These are phyloP conservation scores for Coenonympha arcania DNA, from an alignment of 2,888 invertebrate genomes.

Conservation along the genomic window DNA sequence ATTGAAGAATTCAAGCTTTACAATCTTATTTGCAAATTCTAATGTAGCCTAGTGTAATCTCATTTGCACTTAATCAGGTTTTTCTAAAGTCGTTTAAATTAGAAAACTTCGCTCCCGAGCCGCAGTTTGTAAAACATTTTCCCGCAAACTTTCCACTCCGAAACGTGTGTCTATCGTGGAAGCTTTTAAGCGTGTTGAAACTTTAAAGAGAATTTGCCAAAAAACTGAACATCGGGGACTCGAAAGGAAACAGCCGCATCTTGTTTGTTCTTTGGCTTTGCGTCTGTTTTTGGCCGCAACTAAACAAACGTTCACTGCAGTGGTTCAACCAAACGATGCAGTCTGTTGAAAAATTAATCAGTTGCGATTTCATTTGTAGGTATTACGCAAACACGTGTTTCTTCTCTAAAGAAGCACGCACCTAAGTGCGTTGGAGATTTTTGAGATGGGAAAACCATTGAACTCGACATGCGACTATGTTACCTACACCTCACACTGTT, in stretches of 20 bases:
- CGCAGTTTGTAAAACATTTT: conserved; percentile 1
- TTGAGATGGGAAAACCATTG: no score
- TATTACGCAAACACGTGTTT: no score
- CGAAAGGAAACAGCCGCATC: conserved; percentile 5
- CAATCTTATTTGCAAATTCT: no score
- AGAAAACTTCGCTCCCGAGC: background rate
- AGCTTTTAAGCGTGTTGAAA: conserved; percentile 21
- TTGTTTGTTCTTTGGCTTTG: background rate
- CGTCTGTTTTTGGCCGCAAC: background rate
- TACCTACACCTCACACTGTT: no score
- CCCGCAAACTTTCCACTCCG: conserved; percentile 16
- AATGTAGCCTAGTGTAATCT: no score
- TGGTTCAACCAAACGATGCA: background rate
- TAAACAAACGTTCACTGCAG: background rate
- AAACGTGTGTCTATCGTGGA: conserved; percentile 11
- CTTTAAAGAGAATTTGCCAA: conserved; percentile 16
- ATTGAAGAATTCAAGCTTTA: no score
- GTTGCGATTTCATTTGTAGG: background rate
- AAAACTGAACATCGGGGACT: conserved; percentile 12
- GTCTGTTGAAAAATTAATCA: background rate
- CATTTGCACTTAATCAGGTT: background rate
- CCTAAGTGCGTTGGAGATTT: no score
- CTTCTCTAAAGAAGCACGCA: no score
- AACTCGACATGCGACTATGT: no score
- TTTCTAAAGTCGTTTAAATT: background rate